phyloP scores from a whole-genome alignment of 2,888 invertebrate species.

The Ochropleura leucogaster region DNA sequence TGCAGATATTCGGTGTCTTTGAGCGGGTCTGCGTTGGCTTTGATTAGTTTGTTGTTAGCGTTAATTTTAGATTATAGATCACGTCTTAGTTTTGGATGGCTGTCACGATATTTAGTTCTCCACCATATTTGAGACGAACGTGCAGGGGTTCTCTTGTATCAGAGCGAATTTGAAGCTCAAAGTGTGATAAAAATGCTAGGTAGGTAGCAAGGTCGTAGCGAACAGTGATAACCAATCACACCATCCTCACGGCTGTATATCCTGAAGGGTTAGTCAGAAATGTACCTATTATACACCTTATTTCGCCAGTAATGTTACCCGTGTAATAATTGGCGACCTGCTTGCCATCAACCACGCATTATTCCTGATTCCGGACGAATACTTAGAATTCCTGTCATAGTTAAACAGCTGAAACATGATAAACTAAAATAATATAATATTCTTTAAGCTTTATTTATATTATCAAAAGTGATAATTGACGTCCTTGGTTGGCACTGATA shows the following conservation, averaged over 20 bases:
- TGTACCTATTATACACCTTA: neutral
- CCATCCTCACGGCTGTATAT: neutral
- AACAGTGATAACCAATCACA: too few relatives aligned
- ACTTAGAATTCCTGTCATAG: neutral
- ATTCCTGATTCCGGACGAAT: neutral
- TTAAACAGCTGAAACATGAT: neutral
- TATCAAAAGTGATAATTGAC: conserved; percentile 40
- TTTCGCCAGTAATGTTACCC: neutral
- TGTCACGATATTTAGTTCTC: neutral
- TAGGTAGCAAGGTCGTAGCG: neutral
- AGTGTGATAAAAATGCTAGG: neutral
- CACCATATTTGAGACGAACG: neutral
- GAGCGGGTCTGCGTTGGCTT: conserved; percentile 1
- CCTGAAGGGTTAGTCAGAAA: neutral
- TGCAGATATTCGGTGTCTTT: conserved; percentile 27
- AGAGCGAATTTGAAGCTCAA: neutral
- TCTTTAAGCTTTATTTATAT: conserved; percentile 28
- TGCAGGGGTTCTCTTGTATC: neutral
- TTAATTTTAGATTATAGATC: neutral
- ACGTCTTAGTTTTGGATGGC: neutral
- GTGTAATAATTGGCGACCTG: neutral
- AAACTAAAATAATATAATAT: conserved; percentile 1
- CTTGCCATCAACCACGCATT: neutral
- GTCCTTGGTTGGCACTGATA: conserved; percentile 51
- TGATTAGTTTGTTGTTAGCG: conserved; percentile 15